Conservation (phyloP, 2,888 invertebrate species). For the Lepidonotus clava region DNA sequence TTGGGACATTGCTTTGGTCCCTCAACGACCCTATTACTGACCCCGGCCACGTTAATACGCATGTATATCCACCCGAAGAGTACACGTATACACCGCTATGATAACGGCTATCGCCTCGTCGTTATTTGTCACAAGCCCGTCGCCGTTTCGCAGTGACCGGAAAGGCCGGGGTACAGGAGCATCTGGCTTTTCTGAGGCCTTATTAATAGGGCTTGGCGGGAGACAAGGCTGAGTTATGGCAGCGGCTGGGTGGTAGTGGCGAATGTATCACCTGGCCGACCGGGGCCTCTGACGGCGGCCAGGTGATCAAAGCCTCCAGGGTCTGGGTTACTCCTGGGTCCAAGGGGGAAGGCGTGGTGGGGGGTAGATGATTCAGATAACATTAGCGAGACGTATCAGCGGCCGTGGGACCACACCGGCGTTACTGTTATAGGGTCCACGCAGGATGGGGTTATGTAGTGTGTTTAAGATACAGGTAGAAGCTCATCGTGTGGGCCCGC, state of each 20-base stretch:
- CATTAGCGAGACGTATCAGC: background rate
- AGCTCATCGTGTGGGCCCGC: background rate
- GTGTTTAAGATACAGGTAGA: background rate
- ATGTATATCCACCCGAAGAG: no score
- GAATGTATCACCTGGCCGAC: background rate
- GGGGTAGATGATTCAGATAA: background rate
- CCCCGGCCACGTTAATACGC: no score
- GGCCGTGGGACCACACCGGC: background rate
- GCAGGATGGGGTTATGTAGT: background rate
- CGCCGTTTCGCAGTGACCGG: background rate
- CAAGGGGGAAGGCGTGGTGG: background rate
- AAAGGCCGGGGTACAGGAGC: background rate
- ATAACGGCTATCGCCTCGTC: background rate
- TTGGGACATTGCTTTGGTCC: conserved; percentile 2
- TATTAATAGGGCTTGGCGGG: background rate
- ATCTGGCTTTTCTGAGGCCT: background rate
- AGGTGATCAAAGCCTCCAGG: conserved; percentile 17
- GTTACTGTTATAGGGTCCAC: background rate
- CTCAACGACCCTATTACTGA: no score
- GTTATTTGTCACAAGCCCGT: background rate
- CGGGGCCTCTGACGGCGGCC: background rate
- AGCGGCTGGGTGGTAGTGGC: background rate
- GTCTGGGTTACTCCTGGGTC: background rate
- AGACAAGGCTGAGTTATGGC: background rate
- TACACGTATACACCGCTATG: no score